These are phyloP conservation scores for Protobothrops flavoviridis DNA, from an alignment of 2,113 vertebrate species.

Conservation along the genomic window DNA sequence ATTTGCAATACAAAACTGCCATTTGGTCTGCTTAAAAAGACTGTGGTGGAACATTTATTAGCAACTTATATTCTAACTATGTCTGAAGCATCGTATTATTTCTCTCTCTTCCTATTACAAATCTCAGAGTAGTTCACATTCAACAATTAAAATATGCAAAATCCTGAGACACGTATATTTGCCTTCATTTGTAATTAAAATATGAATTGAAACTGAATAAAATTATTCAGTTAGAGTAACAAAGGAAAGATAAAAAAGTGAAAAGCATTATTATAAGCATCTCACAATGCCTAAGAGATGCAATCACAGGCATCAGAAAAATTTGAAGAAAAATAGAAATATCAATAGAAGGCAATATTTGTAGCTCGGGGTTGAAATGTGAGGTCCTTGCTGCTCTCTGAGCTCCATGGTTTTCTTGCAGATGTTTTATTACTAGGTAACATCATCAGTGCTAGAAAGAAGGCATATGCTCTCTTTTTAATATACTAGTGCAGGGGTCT, in stretches of 20 bases:
- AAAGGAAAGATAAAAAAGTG: background rate
- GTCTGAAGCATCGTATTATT: background rate
- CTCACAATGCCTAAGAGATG: background rate
- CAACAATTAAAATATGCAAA: background rate
- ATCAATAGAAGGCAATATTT: background rate
- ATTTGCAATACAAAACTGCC: background rate
- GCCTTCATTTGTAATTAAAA: background rate
- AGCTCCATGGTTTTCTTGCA: background rate
- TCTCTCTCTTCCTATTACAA: background rate
- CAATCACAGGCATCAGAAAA: background rate
- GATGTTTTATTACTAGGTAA: background rate
- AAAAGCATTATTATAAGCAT: background rate
- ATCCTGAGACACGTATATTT: background rate
- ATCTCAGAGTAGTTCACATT: background rate
- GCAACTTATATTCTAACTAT: background rate
- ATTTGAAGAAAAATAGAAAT: background rate
- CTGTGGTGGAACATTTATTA: background rate
- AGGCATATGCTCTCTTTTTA: background rate
- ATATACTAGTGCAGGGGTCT: background rate
- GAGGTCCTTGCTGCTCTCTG: background rate
- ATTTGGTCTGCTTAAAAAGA: background rate
- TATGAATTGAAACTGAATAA: background rate
- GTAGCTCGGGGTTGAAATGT: background rate
- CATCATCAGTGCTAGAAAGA: background rate
- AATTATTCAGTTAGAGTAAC: background rate